Percentiles rank a stretch among this genome's conserved stretches.
phyloP scores from a whole-genome alignment of 1,140 invertebrate genomes.

The Lepidurus apus region DNA sequence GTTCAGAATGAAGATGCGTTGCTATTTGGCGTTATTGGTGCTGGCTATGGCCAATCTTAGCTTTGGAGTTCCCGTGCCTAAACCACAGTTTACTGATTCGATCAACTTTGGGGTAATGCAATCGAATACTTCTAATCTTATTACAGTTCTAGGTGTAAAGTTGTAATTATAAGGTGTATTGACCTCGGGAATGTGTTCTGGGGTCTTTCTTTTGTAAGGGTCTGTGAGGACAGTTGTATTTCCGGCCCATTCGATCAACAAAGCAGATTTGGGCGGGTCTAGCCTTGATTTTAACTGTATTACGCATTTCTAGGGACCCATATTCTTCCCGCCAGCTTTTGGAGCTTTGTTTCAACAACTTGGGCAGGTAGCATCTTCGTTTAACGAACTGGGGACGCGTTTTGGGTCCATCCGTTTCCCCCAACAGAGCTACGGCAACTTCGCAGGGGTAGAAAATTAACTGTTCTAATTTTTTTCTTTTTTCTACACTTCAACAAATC shows the following conservation, averaged over 20 bases:
- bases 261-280: background rate
- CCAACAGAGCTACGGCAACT: background rate
- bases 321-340: conserved; percentile 2
- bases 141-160: background rate
- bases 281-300: background rate
- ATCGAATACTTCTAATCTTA: background rate
- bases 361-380: conserved; percentile 1
- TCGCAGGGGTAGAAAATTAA: background rate
- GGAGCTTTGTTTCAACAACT: background rate
- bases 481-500: background rate
- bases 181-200: too few species aligned
- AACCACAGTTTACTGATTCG: background rate
- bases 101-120: conserved; percentile 1
- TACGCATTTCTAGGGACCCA: background rate
- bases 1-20: background rate
- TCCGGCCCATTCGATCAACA: background rate
- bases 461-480: background rate
- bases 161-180: too few species aligned
- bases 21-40: background rate
- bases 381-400: background rate
- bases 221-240: too few species aligned
- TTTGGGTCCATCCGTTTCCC: background rate
- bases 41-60: background rate
- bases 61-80: background rate
- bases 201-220: too few species aligned